phyloP scores from a whole-genome alignment of 2,113 vertebrate genomes.

The Oreochromis niloticus region DNA sequence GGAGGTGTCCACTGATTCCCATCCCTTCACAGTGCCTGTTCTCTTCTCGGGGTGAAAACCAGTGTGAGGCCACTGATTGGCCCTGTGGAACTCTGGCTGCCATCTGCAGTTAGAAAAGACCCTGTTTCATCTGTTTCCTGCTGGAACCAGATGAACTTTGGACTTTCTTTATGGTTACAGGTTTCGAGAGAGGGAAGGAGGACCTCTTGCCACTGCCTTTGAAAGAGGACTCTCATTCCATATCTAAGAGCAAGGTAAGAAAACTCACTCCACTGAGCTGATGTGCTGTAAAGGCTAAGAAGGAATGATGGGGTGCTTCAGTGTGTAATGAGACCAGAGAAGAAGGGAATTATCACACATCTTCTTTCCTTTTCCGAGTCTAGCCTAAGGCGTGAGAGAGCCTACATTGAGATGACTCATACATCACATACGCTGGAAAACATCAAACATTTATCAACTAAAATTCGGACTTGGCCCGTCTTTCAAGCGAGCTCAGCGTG shows the following conservation, averaged over 20 bases:
- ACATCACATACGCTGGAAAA: background rate
- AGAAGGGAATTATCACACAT: background rate
- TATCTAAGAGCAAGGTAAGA: constrained; percentile 97
- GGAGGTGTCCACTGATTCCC: background rate
- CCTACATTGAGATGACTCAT: constrained; percentile 15
- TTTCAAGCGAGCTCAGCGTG: background rate
- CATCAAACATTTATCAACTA: constrained; percentile 9
- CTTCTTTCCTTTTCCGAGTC: background rate
- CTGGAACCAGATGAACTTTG: background rate
- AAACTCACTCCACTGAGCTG: background rate
- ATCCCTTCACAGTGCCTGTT: background rate
- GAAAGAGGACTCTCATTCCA: constrained; percentile 88
- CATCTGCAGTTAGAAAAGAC: background rate
- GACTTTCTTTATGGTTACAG: constrained; percentile 61
- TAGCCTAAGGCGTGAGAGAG: background rate
- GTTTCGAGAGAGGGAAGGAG: constrained; percentile 90
- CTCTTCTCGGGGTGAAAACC: background rate
- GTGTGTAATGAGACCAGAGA: background rate
- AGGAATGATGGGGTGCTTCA: background rate
- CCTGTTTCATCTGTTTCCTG: background rate
- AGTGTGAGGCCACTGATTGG: background rate
- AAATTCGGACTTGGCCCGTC: background rate
- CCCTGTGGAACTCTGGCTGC: background rate
- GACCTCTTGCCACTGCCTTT: constrained; percentile 80
- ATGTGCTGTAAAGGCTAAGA: background rate